These are phyloP conservation scores for Oscheius sp. DNA, from an alignment of 2,888 invertebrate genomes.

Conservation along the genomic window DNA sequence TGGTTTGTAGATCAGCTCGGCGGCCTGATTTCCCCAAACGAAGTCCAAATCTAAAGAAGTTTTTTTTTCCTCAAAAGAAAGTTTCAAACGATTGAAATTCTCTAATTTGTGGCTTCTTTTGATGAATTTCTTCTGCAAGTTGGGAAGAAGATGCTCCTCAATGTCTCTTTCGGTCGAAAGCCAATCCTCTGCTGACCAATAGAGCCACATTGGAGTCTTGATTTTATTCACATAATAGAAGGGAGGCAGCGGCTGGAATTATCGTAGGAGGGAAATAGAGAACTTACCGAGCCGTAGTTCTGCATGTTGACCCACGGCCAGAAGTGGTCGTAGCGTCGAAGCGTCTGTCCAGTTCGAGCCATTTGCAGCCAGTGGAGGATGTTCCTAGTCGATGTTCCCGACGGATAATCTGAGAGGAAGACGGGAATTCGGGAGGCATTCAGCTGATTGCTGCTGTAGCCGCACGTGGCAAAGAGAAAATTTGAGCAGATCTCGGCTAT, in stretches of 20 bases:
- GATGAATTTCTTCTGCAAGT: background rate
- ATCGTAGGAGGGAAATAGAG: background rate
- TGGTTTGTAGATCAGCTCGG: slow-evolving; percentile 44
- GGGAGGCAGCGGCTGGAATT: slow-evolving; percentile 43
- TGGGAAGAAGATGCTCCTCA: background rate
- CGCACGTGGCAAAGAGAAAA: slow-evolving; percentile 79
- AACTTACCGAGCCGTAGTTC: background rate
- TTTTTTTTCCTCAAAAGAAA: too few species aligned
- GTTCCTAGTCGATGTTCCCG: slow-evolving; percentile 72
- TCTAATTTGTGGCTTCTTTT: slow-evolving; percentile 1
- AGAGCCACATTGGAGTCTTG: slow-evolving; percentile 46
- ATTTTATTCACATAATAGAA: slow-evolving; percentile 48
- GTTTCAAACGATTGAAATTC: slow-evolving; percentile 56
- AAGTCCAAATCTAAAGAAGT: slow-evolving; percentile 61
- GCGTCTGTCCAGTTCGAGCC: slow-evolving; percentile 31
- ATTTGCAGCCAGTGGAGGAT: slow-evolving; percentile 73
- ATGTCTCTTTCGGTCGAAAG: slow-evolving; percentile 51
- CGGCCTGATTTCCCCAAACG: slow-evolving; percentile 54
- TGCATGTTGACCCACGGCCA: background rate
- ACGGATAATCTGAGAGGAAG: slow-evolving; percentile 71
- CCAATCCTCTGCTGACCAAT: slow-evolving; percentile 56
- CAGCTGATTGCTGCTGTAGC: slow-evolving; percentile 73
- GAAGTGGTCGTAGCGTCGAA: slow-evolving; percentile 24
- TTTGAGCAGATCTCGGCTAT: slow-evolving; percentile 74
- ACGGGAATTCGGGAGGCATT: slow-evolving; percentile 72